Evolutionary conservation across 1,140 invertebrate species (phyloP).

Genomic region (Delia radicum): DNA sequence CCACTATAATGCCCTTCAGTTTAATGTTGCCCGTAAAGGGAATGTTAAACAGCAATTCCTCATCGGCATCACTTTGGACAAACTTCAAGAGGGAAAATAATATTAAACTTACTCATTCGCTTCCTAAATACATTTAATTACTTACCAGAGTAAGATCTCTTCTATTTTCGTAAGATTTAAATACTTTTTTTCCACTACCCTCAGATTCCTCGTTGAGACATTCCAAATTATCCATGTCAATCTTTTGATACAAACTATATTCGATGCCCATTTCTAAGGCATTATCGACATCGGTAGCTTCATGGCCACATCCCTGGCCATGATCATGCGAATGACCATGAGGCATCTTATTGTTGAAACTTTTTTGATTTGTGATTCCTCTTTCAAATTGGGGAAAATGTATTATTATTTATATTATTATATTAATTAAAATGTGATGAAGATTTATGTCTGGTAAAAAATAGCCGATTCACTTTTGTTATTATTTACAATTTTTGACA

Average conservation of each 20-base stretch:
- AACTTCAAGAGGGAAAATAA: slow-evolving; percentile 62
- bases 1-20: slow-evolving; percentile 88
- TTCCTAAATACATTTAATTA: background rate
- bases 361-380: no score
- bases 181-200: slow-evolving; percentile 82
- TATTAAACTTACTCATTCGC: background rate
- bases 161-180: slow-evolving; percentile 90
- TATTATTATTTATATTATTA: no score
- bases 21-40: slow-evolving; percentile 95
- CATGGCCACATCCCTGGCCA: slow-evolving; percentile 42
- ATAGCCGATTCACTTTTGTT: background rate
- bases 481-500: background rate
- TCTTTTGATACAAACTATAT: slow-evolving; percentile 88
- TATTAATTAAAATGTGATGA: no score
- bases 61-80: slow-evolving; percentile 93
- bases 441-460: no score
- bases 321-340: slow-evolving; percentile 50
- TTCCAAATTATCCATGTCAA: slow-evolving; percentile 83
- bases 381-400: no score
- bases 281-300: slow-evolving; percentile 58
- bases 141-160: slow-evolving; percentile 61
- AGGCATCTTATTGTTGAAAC: slow-evolving; percentile 37
- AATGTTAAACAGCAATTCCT: slow-evolving; percentile 93
- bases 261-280: slow-evolving; percentile 76
- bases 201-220: slow-evolving; percentile 88